Evolutionary conservation across 2,888 invertebrate genomes (phyloP).

Genomic region (Sarcophaga rosellei): DNA sequence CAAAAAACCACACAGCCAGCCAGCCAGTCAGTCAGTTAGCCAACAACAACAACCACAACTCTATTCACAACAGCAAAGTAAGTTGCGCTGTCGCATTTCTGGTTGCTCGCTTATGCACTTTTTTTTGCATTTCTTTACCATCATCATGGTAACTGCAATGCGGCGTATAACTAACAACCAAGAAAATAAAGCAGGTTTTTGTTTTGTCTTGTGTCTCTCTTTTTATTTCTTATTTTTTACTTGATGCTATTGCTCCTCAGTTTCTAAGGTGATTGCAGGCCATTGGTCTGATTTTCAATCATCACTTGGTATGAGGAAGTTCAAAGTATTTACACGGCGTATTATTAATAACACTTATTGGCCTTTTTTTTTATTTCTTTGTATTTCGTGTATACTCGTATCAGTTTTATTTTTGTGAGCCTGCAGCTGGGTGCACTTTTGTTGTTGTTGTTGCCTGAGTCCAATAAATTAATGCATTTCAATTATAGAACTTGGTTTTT

Average conservation of each 20-base stretch:
- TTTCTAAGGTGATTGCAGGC: slow-evolving; percentile 78
- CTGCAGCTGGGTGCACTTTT: slow-evolving; percentile 37
- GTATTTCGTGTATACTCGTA: slow-evolving; percentile 17
- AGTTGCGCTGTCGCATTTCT: slow-evolving; percentile 61
- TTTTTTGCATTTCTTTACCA: slow-evolving; percentile 23
- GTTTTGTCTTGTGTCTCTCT: background rate
- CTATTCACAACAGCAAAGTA: slow-evolving; percentile 33
- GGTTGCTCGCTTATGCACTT: background rate
- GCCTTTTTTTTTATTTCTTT: background rate
- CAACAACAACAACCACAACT: background rate
- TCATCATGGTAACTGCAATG: slow-evolving; percentile 32
- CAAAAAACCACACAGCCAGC: background rate
- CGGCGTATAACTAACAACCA: background rate
- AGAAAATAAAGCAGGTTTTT: slow-evolving; percentile 63
- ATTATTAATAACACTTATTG: slow-evolving; percentile 36
- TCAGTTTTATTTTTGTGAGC: slow-evolving; percentile 20
- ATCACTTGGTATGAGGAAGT: slow-evolving; percentile 71
- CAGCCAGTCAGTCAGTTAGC: background rate
- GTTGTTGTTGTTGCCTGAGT: background rate
- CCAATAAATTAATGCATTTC: slow-evolving; percentile 23
- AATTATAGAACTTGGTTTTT: slow-evolving; percentile 27
- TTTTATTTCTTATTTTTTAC: slow-evolving; percentile 36
- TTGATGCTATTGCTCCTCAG: slow-evolving; percentile 72
- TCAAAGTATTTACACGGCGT: slow-evolving; percentile 42
- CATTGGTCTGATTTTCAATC: slow-evolving; percentile 77